A percentile compares a stretch with the other conserved stretches of the same genome.
These are phyloP conservation scores for Labeo rohita DNA, from an alignment of 2,113 vertebrate species.

Conservation along the genomic window DNA sequence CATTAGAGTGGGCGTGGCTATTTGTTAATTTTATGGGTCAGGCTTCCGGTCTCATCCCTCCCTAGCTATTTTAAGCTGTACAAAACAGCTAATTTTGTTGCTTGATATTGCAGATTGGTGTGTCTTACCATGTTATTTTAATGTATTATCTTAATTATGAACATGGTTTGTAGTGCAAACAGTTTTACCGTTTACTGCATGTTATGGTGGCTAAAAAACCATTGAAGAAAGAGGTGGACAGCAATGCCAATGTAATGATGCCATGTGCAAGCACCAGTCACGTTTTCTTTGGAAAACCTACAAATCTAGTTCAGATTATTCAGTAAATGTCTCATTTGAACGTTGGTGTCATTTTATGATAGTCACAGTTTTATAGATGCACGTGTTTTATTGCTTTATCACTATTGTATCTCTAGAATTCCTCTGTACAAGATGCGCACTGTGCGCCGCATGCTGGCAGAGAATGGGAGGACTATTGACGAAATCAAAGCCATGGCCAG, in stretches of 20 bases:
- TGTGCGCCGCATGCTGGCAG: slow-evolving; percentile 66
- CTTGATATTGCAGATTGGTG: too few relatives aligned
- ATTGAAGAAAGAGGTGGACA: too few relatives aligned
- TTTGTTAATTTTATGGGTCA: too few relatives aligned
- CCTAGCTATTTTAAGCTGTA: too few relatives aligned
- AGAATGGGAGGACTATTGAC: slow-evolving; percentile 66
- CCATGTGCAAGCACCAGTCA: not conserved
- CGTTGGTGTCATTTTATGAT: not conserved
- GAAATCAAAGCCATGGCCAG: slow-evolving; percentile 62
- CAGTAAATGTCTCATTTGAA: not conserved
- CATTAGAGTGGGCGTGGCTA: too few relatives aligned
- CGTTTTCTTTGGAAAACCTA: not conserved
- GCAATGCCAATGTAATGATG: not conserved
- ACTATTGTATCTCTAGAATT: slow-evolving; percentile 67
- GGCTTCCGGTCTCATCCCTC: too few relatives aligned
- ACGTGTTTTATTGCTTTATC: not conserved
- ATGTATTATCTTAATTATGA: too few relatives aligned
- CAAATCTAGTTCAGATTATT: not conserved
- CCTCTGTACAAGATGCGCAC: slow-evolving; percentile 76
- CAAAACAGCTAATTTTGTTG: too few relatives aligned
- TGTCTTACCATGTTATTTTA: too few relatives aligned
- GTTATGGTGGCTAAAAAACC: too few relatives aligned
- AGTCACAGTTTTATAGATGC: not conserved
- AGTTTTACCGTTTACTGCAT: too few relatives aligned
- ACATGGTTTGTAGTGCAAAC: too few relatives aligned